Evolutionary conservation across 1,140 invertebrate genomes (phyloP).

Genomic region (Ditylenchus dipsaci): DNA sequence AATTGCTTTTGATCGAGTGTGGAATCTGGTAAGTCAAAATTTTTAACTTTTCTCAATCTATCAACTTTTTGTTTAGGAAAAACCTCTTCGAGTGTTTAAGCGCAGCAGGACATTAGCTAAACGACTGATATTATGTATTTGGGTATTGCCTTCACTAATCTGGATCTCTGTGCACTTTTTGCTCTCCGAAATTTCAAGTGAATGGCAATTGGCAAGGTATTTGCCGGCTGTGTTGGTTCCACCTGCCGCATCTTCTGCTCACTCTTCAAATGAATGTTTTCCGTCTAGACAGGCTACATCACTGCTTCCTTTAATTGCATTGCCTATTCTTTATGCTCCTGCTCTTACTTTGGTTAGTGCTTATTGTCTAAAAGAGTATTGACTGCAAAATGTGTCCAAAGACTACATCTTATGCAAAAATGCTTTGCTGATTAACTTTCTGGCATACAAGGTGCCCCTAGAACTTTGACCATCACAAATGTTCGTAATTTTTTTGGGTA

Average conservation of each 20-base stretch:
- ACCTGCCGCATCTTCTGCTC: background rate
- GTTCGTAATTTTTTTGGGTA: too few species aligned
- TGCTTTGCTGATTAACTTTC: background rate
- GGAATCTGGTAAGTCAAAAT: conserved; percentile 14
- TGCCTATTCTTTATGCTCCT: conserved; percentile 11
- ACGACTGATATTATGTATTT: conserved; percentile 25
- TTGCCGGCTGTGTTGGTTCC: background rate
- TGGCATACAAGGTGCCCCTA: background rate
- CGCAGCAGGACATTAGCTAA: conserved; percentile 27
- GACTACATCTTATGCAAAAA: background rate
- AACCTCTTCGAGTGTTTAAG: conserved; percentile 31
- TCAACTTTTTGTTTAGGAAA: conserved; percentile 1
- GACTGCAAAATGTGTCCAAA: background rate
- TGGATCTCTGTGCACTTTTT: conserved; percentile 30
- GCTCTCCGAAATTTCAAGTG: background rate
- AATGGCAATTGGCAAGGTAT: background rate
- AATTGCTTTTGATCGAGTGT: conserved; percentile 32
- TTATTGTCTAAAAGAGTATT: background rate
- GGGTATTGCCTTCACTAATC: conserved; percentile 28
- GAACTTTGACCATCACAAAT: background rate
- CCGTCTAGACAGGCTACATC: background rate
- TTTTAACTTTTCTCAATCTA: background rate
- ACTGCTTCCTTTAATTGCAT: conserved; percentile 2
- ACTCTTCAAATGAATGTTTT: background rate
- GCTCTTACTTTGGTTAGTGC: conserved; percentile 5